Evolutionary conservation across 2,888 invertebrate genomes (phyloP), one percentile per base, ranked within the genome.

Genomic region (Xylocampa areola): DNA sequence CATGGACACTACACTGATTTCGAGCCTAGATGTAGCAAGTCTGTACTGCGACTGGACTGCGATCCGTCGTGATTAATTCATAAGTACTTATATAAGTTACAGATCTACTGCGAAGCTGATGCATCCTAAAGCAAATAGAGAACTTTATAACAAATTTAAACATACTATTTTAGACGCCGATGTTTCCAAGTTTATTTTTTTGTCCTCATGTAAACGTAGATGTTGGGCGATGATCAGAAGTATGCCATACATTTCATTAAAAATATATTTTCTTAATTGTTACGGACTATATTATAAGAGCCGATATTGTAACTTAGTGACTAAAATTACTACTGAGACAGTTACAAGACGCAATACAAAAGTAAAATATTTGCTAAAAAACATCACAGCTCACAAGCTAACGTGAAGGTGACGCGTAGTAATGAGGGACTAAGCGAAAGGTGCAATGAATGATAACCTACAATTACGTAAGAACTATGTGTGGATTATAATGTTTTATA

Each of bases 81-180:
- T 94, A 93, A 93, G 93, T 93, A 94, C 93, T 92, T 91, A 92
- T 79, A 88, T 88, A 91, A 89, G 89, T 91, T 92, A 91, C 92
- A 93, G 93, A 93, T 94, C 93, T 93, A 93, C 89, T 85, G 89
- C 86, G 82, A 91, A 92, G 91, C 90, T 86, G 88, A 87, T 87
- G 86, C 84, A 86, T 86, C 87, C 88, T 89, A 88, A 86, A 90
- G 89, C 90, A 88, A 91, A 88, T 90, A 89, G 86, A 90, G 85
- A 89, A 90, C 86, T 81, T 87, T 79, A 40, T 25, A 85, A 88
- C 82, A 84, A 85, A 87, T 83, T 73, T 77, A 79, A 79, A 60
- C 67, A 67, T 66, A 54, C 60, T 71, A 74, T 70, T 57, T 64
- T 53, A 68, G 62, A 70, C 33, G 61, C 52, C 57, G 64, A 55